phyloP scores from a whole-genome alignment of 2,113 vertebrate species.

The Festucalex cinctus region DNA sequence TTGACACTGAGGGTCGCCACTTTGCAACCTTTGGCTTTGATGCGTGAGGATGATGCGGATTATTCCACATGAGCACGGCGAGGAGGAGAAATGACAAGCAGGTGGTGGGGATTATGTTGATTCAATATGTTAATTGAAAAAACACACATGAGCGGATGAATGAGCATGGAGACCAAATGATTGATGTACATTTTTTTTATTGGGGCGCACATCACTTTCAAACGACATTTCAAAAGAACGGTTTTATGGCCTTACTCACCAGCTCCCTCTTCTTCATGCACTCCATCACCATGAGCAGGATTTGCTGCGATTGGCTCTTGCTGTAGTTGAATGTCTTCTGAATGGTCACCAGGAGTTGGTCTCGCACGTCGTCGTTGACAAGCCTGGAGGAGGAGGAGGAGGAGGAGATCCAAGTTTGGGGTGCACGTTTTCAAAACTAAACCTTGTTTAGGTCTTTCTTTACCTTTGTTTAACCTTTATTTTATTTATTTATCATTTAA shows the following conservation, averaged over 20 bases:
- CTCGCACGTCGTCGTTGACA: conserved; percentile 86
- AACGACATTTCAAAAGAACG: not conserved
- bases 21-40: conserved; percentile 16
- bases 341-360: conserved; percentile 93
- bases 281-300: conserved; percentile 89
- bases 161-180: conserved; percentile 53
- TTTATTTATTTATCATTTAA: no score
- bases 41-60: conserved; percentile 19
- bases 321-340: conserved; percentile 97
- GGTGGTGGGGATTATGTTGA: conserved; percentile 51
- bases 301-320: conserved; percentile 88
- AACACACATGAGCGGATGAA: conserved; percentile 58
- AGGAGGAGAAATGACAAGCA: conserved; percentile 34
- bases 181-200: conserved; percentile 64
- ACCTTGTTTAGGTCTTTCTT: no score
- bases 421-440: no score
- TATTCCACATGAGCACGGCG: conserved; percentile 27
- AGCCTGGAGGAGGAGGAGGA: conserved; percentile 69
- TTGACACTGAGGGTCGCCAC: conserved; percentile 9
- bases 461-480: no score
- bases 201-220: conserved; percentile 33
- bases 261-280: conserved; percentile 98
- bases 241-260: conserved; percentile 74
- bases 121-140: conserved; percentile 51
- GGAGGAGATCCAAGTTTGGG: conserved; percentile 8